Evolutionary conservation across 2,888 invertebrate species (phyloP).

Genomic region (Ferrisia virgata): DNA sequence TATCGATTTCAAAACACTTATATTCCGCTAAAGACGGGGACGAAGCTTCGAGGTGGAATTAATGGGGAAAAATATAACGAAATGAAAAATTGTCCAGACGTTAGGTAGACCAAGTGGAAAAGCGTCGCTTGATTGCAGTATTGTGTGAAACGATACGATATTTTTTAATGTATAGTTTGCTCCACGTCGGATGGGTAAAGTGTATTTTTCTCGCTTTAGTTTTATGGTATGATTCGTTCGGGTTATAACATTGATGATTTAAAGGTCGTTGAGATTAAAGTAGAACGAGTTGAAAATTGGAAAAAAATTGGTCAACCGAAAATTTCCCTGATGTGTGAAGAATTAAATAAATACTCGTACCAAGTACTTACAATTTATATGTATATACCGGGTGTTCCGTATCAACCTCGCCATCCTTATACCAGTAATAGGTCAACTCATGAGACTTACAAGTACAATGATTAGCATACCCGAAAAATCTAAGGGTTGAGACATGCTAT

Average conservation of each 20-base stretch:
- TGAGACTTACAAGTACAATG: too few species aligned
- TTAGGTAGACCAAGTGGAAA: conserved; percentile 11
- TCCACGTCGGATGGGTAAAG: neutral
- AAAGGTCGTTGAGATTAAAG: neutral
- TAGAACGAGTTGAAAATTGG: neutral
- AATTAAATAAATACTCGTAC: too few species aligned
- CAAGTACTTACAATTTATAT: too few species aligned
- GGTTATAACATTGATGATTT: neutral
- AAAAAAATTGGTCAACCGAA: too few species aligned
- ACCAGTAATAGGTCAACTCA: too few species aligned
- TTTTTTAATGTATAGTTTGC: neutral
- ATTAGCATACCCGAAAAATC: too few species aligned
- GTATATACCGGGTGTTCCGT: too few species aligned
- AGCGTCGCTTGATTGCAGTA: conserved; percentile 1
- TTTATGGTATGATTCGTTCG: neutral
- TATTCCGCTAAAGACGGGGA: neutral
- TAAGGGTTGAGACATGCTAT: too few species aligned
- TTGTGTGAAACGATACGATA: neutral
- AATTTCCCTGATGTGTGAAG: too few species aligned
- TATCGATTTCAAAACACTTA: neutral
- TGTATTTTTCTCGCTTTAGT: neutral
- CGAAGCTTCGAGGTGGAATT: neutral
- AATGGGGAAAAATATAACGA: conserved; percentile 15
- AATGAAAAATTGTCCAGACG: conserved; percentile 19
- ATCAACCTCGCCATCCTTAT: too few species aligned